Conservation (phyloP, 2,797 vertebrate genomes). For the Allobates femoralis region DNA sequence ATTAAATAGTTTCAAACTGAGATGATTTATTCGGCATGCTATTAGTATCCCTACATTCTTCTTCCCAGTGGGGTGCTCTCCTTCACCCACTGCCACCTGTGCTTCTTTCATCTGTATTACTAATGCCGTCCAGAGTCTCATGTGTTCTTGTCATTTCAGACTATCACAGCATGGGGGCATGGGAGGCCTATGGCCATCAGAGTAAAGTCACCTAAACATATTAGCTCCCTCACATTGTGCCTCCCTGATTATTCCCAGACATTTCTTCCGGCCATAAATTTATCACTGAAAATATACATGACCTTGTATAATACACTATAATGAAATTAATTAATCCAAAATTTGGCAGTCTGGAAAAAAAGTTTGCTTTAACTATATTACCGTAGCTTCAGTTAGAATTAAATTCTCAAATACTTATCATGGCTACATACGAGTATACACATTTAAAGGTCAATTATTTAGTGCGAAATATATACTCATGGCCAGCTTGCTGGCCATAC, state of each 20-base stretch:
- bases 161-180: neutral
- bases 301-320: neutral
- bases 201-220: neutral
- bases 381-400: neutral
- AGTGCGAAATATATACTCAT: too few relatives aligned
- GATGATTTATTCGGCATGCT: slow-evolving; percentile 32
- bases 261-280: slow-evolving; percentile 14
- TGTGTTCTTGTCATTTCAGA: slow-evolving; percentile 39
- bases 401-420: neutral
- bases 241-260: slow-evolving; percentile 24
- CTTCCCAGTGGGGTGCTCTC: slow-evolving; percentile 38
- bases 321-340: neutral
- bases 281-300: neutral
- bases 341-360: neutral
- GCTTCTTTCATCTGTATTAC: slow-evolving; percentile 32
- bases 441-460: too few relatives aligned
- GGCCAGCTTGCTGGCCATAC: too few relatives aligned
- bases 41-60: slow-evolving; percentile 28
- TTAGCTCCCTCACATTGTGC: neutral
- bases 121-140: neutral
- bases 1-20: slow-evolving; percentile 44
- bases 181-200: slow-evolving; percentile 1
- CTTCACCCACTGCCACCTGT: slow-evolving; percentile 56
- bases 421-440: too few relatives aligned
- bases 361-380: too few relatives aligned